Evolutionary conservation across 2,888 invertebrate genomes (phyloP), one percentile per base, ranked within the genome.

Genomic region (Matsumyia berberina): DNA sequence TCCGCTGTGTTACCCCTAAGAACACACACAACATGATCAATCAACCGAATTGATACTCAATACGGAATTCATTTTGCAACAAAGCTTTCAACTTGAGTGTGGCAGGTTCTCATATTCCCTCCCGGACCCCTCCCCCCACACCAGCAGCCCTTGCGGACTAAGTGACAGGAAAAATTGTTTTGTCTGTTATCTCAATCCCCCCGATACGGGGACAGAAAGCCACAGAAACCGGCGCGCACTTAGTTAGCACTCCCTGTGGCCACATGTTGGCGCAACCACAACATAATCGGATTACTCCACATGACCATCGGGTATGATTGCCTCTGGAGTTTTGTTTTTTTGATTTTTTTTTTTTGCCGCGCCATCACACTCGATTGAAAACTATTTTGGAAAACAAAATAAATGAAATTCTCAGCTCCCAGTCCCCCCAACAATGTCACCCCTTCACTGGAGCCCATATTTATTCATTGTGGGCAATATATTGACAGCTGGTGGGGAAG

Each of bases 21-120:
- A 19, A 39, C 9, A 74, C 5, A 67, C 37, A 60, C 77, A 64
- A 66, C 60, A 82, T 46, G 72, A 82, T 82, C 82, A 82, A 82
- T 82, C 82, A 82, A 35, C 72, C 66, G 77, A 82, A 77, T 72
- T 77, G 82, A 72, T 82, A 82, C 82, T 82, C 77, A 82, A 82
- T 82, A 72, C 77, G 66, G 66, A 82, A 82, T 82, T 78, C 53
- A 66, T 77, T 82, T 66, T 35, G 51, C 29, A 44, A 67, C 35
- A 58, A 79, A 42, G 35, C 55, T 69, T 76, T 81, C 57, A 62
- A 51, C 62, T 55, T 57, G 57, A 64, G 33, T 33, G 5, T 24
- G n/a, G 3, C 3, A 29, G 37, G 51, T 51, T 49, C 24, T 53
- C 24, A 19, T n/a, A 19, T 12, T 24, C 29, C 29, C 7, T 15